Evolutionary conservation across 2,888 invertebrate species (phyloP).

Genomic region (Metallyticus violacea): DNA sequence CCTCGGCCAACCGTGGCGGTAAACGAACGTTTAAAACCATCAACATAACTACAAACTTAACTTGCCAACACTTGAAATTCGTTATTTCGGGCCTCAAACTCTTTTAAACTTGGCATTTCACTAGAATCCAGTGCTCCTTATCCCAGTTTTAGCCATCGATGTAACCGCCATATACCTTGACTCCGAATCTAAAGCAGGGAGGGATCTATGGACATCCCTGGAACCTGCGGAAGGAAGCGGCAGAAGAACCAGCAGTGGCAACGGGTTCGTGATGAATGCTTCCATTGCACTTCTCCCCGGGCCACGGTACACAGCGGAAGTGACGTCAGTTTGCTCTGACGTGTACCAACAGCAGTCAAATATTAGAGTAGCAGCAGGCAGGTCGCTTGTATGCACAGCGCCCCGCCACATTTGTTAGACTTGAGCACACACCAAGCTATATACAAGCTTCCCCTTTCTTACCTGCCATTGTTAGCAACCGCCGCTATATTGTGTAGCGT

Average conservation of each 20-base stretch:
- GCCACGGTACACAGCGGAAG: conserved; percentile 7
- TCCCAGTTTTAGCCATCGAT: too few species aligned
- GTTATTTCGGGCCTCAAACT: too few species aligned
- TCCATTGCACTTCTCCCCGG: not conserved
- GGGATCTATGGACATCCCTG: not conserved
- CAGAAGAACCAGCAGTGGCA: not conserved
- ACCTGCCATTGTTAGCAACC: not conserved
- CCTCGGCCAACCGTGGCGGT: too few species aligned
- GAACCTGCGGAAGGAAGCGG: not conserved
- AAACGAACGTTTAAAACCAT: too few species aligned
- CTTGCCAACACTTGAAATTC: too few species aligned
- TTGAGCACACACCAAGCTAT: not conserved
- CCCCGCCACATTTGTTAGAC: not conserved
- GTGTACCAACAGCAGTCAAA: not conserved
- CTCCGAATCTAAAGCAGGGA: too few species aligned
- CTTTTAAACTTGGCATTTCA: too few species aligned
- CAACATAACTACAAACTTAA: too few species aligned
- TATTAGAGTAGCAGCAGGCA: not conserved
- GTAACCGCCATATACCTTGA: too few species aligned
- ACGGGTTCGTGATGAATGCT: not conserved
- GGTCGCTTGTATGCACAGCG: not conserved
- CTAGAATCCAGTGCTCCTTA: too few species aligned
- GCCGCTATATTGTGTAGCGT: not conserved
- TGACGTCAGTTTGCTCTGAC: not conserved
- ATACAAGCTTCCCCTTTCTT: not conserved